Evolutionary conservation across 2,113 vertebrate species (phyloP).

Genomic region (Miniopterus natalensis): DNA sequence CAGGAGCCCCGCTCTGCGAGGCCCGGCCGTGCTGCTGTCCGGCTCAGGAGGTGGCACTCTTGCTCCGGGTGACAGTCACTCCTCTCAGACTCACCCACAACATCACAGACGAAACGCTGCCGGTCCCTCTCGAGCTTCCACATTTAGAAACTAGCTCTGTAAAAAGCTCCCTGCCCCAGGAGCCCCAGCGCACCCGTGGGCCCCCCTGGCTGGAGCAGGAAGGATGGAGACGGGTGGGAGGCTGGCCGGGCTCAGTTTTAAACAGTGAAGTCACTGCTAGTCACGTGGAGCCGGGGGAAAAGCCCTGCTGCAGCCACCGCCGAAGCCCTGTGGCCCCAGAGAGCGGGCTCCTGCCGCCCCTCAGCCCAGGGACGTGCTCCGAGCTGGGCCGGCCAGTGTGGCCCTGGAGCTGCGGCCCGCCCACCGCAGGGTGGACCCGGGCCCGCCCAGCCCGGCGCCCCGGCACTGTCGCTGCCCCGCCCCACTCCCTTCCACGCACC

Average conservation of each 20-base stretch:
- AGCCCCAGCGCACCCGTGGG: not conserved
- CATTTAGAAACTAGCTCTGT: constrained; percentile 1
- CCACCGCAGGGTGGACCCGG: constrained; percentile 98
- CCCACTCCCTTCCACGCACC: constrained; percentile 99
- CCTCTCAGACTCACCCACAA: not conserved
- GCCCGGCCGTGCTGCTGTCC: not conserved
- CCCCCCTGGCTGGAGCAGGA: not conserved
- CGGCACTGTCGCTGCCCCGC: constrained; percentile 97
- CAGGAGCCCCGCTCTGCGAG: not conserved
- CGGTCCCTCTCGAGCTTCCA: not conserved
- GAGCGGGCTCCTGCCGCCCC: constrained; percentile 18
- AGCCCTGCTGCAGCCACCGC: not conserved
- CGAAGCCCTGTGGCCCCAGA: constrained; percentile 6
- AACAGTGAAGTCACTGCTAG: constrained; percentile 53
- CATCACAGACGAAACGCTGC: not conserved
- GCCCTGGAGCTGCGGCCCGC: not conserved
- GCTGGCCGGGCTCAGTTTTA: constrained; percentile 18
- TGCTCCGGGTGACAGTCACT: not conserved
- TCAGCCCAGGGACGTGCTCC: constrained; percentile 28
- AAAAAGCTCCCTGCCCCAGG: constrained; percentile 35
- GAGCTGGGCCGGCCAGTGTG: not conserved
- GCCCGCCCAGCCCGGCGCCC: constrained; percentile 99
- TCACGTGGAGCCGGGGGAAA: not conserved
- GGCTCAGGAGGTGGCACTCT: not conserved
- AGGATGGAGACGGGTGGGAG: not conserved